Percentiles rank a stretch among this genome's conserved stretches.
phyloP scores from a whole-genome alignment of 2,888 invertebrate species.

The Meandrusa payeni region DNA sequence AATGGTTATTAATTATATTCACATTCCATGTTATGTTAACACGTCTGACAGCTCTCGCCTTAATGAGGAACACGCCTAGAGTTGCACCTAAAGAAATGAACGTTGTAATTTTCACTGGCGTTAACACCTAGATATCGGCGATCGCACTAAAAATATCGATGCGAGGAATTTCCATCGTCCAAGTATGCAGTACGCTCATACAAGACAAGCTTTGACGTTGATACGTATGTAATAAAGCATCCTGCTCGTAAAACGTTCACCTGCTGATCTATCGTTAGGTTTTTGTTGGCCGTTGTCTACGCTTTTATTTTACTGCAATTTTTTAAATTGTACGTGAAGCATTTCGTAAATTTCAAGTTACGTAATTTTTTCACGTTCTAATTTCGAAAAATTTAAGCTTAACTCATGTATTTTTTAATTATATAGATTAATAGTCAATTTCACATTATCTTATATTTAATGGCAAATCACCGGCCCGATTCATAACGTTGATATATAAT shows the following conservation, averaged over 20 bases:
- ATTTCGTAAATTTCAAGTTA: too few species aligned
- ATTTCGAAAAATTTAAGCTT: too few species aligned
- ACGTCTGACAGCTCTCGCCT: constrained; percentile 5
- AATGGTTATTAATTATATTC: too few species aligned
- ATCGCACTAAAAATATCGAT: constrained; percentile 50
- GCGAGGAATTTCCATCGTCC: constrained; percentile 48
- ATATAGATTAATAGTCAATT: too few species aligned
- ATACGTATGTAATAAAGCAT: constrained; percentile 44
- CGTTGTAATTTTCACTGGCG: constrained; percentile 45
- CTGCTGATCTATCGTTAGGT: background rate
- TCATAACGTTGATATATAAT: too few species aligned
- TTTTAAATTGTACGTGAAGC: too few species aligned
- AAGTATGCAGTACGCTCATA: constrained; percentile 48
- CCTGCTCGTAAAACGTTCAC: constrained; percentile 37
- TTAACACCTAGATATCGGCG: constrained; percentile 41
- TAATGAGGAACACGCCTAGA: constrained; percentile 13
- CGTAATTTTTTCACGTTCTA: too few species aligned
- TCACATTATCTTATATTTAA: too few species aligned
- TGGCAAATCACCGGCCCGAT: too few species aligned
- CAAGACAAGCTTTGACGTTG: constrained; percentile 43
- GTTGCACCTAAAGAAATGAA: constrained; percentile 28
- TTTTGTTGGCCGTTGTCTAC: constrained; percentile 1
- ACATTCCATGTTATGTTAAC: constrained; percentile 2
- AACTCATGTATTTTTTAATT: too few species aligned
- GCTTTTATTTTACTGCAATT: constrained; percentile 1